These are phyloP conservation scores for Eutrigla gurnardus DNA, from an alignment of 2,797 vertebrate genomes.

Conservation along the genomic window DNA sequence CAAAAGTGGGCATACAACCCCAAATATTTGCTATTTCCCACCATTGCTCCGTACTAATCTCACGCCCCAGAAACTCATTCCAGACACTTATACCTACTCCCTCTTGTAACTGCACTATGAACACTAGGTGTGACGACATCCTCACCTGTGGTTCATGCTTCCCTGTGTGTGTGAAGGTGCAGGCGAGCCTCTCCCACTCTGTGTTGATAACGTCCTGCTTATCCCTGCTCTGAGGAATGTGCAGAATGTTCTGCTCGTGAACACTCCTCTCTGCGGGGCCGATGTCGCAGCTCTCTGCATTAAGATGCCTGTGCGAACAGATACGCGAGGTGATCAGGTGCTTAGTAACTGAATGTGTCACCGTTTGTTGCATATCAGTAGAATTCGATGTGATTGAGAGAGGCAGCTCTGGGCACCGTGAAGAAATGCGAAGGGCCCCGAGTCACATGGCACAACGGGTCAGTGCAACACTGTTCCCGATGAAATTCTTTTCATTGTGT, in stretches of 20 bases:
- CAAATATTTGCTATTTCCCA: neutral
- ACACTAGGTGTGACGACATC: constrained; percentile 3
- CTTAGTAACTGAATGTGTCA: neutral
- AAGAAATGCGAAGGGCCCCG: constrained; percentile 19
- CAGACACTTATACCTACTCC: neutral
- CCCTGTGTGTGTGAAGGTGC: constrained; percentile 19
- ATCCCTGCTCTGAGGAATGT: constrained; percentile 68
- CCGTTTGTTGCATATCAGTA: neutral
- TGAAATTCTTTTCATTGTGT: constrained; percentile 48
- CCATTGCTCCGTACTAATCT: neutral
- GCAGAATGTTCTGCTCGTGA: constrained; percentile 50
- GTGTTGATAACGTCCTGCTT: constrained; percentile 49
- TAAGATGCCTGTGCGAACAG: neutral
- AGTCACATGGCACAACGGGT: constrained; percentile 42
- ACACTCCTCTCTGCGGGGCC: constrained; percentile 49
- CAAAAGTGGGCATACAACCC: neutral
- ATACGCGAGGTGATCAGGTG: neutral
- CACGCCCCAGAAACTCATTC: constrained; percentile 15
- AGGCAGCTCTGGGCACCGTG: neutral
- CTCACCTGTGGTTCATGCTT: constrained; percentile 10
- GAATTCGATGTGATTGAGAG: neutral
- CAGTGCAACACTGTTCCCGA: constrained; percentile 31
- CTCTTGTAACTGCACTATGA: neutral
- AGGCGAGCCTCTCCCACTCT: constrained; percentile 38
- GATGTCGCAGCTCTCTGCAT: constrained; percentile 39